phyloP scores from a whole-genome alignment of 2,888 invertebrate species.

The Amiota minor region DNA sequence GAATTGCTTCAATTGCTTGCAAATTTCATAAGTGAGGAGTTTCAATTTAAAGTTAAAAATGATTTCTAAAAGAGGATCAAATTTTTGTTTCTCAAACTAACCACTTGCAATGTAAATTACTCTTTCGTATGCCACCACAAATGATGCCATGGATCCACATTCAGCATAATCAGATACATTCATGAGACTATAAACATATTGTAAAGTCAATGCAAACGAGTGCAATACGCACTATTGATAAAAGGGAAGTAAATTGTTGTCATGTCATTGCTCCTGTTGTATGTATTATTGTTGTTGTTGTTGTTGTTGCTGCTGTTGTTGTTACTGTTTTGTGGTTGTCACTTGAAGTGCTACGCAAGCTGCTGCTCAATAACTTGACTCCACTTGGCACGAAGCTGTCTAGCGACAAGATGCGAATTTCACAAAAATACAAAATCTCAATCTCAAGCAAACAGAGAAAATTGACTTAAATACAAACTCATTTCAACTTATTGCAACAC shows the following conservation, averaged over 20 bases:
- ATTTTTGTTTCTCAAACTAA: slow-evolving; percentile 31
- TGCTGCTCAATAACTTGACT: slow-evolving; percentile 22
- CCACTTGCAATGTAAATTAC: slow-evolving; percentile 6
- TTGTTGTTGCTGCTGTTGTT: slow-evolving; percentile 38
- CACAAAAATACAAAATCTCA: too few relatives aligned
- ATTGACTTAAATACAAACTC: slow-evolving; percentile 19
- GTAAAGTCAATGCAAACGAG: too few relatives aligned
- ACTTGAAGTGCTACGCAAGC: slow-evolving; percentile 58
- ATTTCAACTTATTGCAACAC: slow-evolving; percentile 49
- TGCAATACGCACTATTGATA: slow-evolving; percentile 15
- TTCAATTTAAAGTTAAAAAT: too few relatives aligned
- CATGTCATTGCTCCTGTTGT: slow-evolving; percentile 29
- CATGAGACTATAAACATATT: too few relatives aligned
- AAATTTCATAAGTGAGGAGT: neutral
- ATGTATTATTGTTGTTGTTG: slow-evolving; percentile 40
- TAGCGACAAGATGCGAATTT: too few relatives aligned
- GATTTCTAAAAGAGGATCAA: too few relatives aligned
- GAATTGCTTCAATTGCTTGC: slow-evolving; percentile 52
- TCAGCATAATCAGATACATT: too few relatives aligned
- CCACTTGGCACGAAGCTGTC: slow-evolving; percentile 16
- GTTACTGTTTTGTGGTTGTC: slow-evolving; percentile 48
- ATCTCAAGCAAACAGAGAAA: neutral
- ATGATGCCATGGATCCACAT: too few relatives aligned
- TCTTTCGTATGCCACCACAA: neutral
- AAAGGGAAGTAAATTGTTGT: slow-evolving; percentile 49